Evolutionary conservation across 2,113 vertebrate species (phyloP), one percentile per base, ranked within the genome.

Genomic region (Calonectris borealis): DNA sequence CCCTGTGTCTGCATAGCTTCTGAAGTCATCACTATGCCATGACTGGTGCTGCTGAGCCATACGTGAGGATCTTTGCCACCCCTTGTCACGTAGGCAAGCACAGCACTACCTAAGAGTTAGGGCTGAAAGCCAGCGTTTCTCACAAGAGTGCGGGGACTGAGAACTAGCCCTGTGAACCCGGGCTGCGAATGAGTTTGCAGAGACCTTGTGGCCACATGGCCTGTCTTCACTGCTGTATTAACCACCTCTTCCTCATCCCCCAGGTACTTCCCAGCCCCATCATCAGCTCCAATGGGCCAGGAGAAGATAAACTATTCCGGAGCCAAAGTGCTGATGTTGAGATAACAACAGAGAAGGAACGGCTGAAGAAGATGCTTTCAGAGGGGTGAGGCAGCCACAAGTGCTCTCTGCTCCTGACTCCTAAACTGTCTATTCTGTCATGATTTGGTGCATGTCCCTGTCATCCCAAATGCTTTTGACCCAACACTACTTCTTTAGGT

Each of bases 341-440:
- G 16, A 98, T 99, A 20, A 98, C 98, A 1, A 98, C 99, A 0
- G 99, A 99, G 97, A 99, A 99, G 77, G 99, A 99, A 96, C 97
- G 99, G 54, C 98, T 99, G 48, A 99, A 99, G 97, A 99, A 99
- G 98, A 99, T 99, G 99, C 98, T 99, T 13, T 99, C 99, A 0
- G 99, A 99, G 97, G 99, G 99, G 99, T 98, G 95, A 98, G 97
- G 69, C 62, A 68, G 70, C 42, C 16, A 2, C 27, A 2, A 34
- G 24, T 4, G 24, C 54, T 46, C 52, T 34, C 40, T 71, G 38
- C 34, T 31, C 24, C 73, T 8, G 20, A 7, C 55, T 48, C 48
- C 73, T 36, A 6, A 8, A 3, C 24, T 46, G 8, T 19, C 40
- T 26, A 0, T 60, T 9, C 40, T 34, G 48, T 17, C 52, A 46